These are phyloP conservation scores for Acrocyrtus sp. DNA, from an alignment of 2,888 invertebrate genomes.

Conservation along the genomic window DNA sequence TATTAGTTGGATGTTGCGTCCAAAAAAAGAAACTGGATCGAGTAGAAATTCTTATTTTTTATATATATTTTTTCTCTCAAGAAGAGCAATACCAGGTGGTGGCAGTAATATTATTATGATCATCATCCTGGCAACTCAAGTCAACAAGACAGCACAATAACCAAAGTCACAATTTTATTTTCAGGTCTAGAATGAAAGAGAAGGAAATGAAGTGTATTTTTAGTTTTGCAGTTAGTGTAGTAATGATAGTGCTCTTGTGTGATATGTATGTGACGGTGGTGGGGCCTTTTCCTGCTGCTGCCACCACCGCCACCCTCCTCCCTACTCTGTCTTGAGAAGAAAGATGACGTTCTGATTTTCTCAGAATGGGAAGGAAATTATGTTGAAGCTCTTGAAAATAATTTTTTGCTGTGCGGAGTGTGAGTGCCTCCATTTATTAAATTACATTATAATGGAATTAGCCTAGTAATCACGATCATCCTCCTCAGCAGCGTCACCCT, in stretches of 20 bases:
- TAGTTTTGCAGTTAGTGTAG: too few relatives aligned
- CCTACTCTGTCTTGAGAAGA: background rate
- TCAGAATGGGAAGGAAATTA: background rate
- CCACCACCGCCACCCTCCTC: background rate
- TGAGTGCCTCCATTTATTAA: background rate
- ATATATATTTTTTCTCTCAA: too few relatives aligned
- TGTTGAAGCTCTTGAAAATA: too few relatives aligned
- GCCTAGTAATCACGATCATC: background rate
- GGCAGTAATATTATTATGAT: too few relatives aligned
- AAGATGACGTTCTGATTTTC: background rate
- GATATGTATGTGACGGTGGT: too few relatives aligned
- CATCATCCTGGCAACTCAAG: background rate
- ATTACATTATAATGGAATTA: background rate
- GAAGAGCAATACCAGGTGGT: background rate
- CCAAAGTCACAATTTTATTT: background rate
- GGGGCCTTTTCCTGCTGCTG: background rate
- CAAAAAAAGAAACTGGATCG: too few relatives aligned
- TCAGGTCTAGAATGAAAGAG: too few relatives aligned
- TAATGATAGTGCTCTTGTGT: background rate
- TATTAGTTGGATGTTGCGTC: too few relatives aligned
- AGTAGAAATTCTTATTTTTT: too few relatives aligned
- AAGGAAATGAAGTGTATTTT: constrained; percentile 12
- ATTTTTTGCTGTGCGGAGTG: too few relatives aligned
- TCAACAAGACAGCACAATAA: background rate
- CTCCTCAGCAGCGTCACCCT: background rate